phyloP scores from a whole-genome alignment of 2,888 invertebrate genomes.

The Halictus ligatus region DNA sequence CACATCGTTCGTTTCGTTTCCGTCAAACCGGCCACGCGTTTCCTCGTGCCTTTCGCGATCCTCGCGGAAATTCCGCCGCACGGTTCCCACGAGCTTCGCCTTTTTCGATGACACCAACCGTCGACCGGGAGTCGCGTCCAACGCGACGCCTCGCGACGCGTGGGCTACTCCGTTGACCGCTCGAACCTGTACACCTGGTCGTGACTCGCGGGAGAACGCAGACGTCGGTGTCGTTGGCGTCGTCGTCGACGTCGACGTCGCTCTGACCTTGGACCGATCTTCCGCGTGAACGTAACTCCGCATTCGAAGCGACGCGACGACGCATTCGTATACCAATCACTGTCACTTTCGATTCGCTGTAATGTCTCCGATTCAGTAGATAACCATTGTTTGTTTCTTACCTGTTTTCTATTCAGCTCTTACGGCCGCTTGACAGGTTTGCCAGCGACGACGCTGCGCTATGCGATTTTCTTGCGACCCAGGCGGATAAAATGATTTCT shows the following conservation, averaged over 20 bases:
- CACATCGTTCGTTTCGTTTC: constrained; percentile 64
- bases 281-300: constrained; percentile 52
- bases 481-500: too few species aligned
- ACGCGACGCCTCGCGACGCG: constrained; percentile 43
- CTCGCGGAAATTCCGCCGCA: constrained; percentile 34
- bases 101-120: constrained; percentile 20
- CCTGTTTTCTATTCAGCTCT: too few species aligned
- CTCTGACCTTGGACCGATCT: constrained; percentile 57
- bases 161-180: constrained; percentile 27
- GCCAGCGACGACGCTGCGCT: too few species aligned
- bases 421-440: too few species aligned
- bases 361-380: neutral
- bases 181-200: constrained; percentile 51
- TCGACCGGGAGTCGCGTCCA: neutral
- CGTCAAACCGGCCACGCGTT: constrained; percentile 24
- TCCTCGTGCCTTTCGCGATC: constrained; percentile 26
- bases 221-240: neutral
- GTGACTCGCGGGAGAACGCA: constrained; percentile 24
- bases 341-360: neutral
- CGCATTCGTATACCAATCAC: neutral
- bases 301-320: neutral
- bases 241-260: neutral
- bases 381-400: neutral
- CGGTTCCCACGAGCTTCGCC: constrained; percentile 54
- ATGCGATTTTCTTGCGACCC: too few species aligned